Evolutionary conservation across 2,797 vertebrate genomes (phyloP).

Genomic region (Pygocentrus nattereri): DNA sequence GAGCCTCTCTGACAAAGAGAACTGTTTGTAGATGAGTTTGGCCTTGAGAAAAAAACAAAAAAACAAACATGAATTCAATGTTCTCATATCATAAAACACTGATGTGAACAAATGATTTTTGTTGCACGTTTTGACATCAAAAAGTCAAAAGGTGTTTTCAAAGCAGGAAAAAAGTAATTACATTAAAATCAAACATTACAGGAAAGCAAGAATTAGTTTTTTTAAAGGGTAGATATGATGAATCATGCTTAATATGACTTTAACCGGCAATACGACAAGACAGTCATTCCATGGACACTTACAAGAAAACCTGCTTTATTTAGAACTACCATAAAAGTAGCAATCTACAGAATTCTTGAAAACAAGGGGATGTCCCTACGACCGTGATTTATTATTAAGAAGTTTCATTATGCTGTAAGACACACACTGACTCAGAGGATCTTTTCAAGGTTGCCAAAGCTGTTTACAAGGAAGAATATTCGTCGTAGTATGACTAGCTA

Average conservation of each 20-base stretch:
- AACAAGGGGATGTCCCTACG: background rate
- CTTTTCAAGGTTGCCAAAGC: conserved; percentile 31
- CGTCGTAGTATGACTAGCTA: conserved; percentile 36
- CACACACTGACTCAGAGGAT: conserved; percentile 36
- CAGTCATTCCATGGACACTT: background rate
- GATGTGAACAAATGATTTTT: no score
- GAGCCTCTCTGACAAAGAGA: background rate
- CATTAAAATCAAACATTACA: no score
- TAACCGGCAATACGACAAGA: background rate
- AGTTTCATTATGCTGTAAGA: conserved; percentile 16
- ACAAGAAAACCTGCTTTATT: background rate
- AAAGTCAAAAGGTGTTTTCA: no score
- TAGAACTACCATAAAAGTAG: background rate
- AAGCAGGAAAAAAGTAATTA: no score
- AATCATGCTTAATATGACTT: background rate
- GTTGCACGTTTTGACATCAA: no score
- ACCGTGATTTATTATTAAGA: conserved; percentile 5
- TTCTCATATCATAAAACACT: no score
- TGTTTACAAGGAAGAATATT: conserved; percentile 45
- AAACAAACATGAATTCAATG: no score
- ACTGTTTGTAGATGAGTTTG: background rate
- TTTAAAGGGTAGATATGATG: no score
- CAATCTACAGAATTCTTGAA: conserved; percentile 1
- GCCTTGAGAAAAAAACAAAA: background rate
- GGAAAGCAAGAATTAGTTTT: no score